phyloP scores from a whole-genome alignment of 2,888 invertebrate species.

The Strigamia maritima region DNA sequence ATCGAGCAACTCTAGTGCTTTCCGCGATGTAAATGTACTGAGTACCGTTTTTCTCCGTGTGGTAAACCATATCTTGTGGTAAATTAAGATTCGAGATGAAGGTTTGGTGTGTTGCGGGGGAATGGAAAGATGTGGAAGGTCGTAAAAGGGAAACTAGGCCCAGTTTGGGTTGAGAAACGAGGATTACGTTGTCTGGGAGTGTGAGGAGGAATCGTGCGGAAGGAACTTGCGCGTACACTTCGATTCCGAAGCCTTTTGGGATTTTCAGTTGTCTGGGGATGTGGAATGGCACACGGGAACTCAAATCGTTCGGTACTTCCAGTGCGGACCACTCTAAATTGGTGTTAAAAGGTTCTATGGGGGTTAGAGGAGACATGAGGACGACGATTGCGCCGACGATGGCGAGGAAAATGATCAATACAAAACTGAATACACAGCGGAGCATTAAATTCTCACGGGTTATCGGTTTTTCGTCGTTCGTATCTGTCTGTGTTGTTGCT shows the following conservation, averaged over 20 bases:
- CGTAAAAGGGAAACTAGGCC: neutral
- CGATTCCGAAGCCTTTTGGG: constrained; percentile 6
- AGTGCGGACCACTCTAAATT: neutral
- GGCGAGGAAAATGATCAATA: too few species aligned
- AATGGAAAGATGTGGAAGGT: neutral
- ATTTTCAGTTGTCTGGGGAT: neutral
- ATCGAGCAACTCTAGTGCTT: neutral
- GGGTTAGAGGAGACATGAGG: too few species aligned
- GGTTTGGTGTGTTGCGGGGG: too few species aligned
- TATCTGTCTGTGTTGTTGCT: too few species aligned
- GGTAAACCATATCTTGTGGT: neutral
- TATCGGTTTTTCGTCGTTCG: too few species aligned
- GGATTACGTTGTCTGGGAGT: neutral
- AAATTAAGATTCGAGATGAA: neutral
- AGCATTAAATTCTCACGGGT: too few species aligned
- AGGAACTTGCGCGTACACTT: neutral
- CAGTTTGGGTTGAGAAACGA: constrained; percentile 11
- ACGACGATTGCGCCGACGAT: too few species aligned
- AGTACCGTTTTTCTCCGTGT: neutral
- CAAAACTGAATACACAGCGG: too few species aligned
- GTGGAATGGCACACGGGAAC: neutral
- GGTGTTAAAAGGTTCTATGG: too few species aligned
- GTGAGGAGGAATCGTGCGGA: neutral
- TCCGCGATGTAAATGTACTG: neutral
- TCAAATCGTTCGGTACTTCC: neutral